phyloP scores from a whole-genome alignment of 2,113 vertebrate species.

The Lates calcarifer region DNA sequence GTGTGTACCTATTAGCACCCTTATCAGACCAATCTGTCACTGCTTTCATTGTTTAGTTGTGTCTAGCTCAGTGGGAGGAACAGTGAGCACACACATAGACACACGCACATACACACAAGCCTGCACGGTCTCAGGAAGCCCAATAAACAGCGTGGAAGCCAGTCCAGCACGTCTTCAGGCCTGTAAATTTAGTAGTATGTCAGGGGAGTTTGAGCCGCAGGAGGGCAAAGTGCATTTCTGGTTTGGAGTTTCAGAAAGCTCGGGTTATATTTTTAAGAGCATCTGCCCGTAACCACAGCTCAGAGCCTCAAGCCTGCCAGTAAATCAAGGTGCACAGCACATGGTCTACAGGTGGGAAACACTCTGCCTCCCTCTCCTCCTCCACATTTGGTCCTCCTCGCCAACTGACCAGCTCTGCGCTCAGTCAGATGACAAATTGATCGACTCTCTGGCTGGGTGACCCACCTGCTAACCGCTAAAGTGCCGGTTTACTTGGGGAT shows the following conservation, averaged over 20 bases:
- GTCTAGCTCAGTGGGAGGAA: slow-evolving; percentile 43
- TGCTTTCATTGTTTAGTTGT: slow-evolving; percentile 65
- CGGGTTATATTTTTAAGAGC: slow-evolving; percentile 67
- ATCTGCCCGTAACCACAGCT: slow-evolving; percentile 58
- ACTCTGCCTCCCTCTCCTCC: slow-evolving; percentile 38
- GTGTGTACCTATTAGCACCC: slow-evolving; percentile 62
- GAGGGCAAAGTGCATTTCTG: slow-evolving; percentile 50
- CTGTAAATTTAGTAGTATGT: slow-evolving; percentile 68
- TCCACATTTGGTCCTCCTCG: slow-evolving; percentile 32
- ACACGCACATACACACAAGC: slow-evolving; percentile 21
- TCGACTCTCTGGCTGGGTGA: slow-evolving; percentile 47
- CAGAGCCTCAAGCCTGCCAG: slow-evolving; percentile 57
- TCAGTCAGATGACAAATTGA: slow-evolving; percentile 47
- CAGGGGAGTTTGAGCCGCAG: slow-evolving; percentile 43
- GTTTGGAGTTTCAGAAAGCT: slow-evolving; percentile 70
- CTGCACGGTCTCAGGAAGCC: slow-evolving; percentile 23
- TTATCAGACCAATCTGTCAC: slow-evolving; percentile 77
- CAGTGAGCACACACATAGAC: slow-evolving; percentile 15
- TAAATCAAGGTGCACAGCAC: slow-evolving; percentile 77
- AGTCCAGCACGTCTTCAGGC: slow-evolving; percentile 56
- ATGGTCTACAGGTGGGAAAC: slow-evolving; percentile 76
- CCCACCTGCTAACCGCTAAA: slow-evolving; percentile 59
- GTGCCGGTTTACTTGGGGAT: slow-evolving; percentile 26
- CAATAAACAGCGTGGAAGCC: slow-evolving; percentile 56
- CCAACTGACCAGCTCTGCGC: slow-evolving; percentile 19